phyloP scores from a whole-genome alignment of 1,140 invertebrate species.

The Pogonomyrmex californicus region DNA sequence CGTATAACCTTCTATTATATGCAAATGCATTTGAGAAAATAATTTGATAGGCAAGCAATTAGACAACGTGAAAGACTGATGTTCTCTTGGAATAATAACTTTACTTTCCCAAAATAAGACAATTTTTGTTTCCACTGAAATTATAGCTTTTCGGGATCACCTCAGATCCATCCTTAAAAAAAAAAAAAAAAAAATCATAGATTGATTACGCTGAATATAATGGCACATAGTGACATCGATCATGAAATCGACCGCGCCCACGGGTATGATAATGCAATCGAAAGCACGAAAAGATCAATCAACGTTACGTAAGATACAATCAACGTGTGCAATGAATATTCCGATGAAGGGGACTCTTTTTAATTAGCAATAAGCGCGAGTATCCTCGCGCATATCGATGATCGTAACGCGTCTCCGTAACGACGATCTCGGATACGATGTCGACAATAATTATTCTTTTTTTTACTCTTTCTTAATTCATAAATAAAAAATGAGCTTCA shows the following conservation, averaged over 20 bases:
- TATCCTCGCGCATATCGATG: constrained; percentile 37
- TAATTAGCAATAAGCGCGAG: constrained; percentile 40
- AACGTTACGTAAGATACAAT: constrained; percentile 46
- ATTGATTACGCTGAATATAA: neutral
- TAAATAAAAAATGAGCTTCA: neutral
- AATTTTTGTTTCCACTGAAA: neutral
- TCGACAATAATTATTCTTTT: neutral
- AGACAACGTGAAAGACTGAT: neutral
- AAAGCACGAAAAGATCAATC: constrained; percentile 29
- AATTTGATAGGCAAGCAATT: neutral
- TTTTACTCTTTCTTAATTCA: neutral
- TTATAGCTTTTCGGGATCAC: neutral
- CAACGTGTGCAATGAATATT: constrained; percentile 45
- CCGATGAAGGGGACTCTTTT: constrained; percentile 17
- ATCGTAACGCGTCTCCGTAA: constrained; percentile 36
- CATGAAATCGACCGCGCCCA: constrained; percentile 1
- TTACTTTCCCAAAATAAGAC: neutral
- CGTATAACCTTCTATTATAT: constrained; percentile 35
- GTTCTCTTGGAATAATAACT: neutral
- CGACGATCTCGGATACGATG: constrained; percentile 24
- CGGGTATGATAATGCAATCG: neutral
- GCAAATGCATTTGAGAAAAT: neutral
- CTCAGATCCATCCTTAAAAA: too few relatives aligned
- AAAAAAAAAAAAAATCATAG: neutral
- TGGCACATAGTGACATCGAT: neutral